Base-by-base conservation (phyloP, 1,140 invertebrate species). In the Drosophila orena region DNA sequence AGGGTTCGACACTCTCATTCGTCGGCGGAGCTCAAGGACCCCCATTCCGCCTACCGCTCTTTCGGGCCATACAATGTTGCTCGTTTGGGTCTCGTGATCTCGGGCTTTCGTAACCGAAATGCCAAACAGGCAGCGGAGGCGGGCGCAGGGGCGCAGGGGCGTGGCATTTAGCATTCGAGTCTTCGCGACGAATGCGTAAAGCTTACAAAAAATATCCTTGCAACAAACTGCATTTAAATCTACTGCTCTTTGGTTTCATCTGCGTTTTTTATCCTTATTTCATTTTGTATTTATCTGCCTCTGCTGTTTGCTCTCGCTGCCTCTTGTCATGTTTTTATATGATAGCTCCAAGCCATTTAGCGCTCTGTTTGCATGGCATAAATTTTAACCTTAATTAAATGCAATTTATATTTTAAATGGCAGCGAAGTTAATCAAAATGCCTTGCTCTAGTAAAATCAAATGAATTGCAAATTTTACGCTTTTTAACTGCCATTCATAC, bases 51-150 rank as follows among this genome's bases (percentile, higher is more conserved):
- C 50, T 64, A 14, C 46, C 52, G 46, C 43, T 47, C 49, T 35
- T 35, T 35, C 49, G 68, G 73, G 61, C 70, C 70, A 88, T 83
- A 88, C 83, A 88, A 88, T 79, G 83, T 88, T 88, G 83, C 79
- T 88, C 83, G 83, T 79, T 57, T 79, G 64, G 53, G 60, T 58
- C 83, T 81, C 80, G 79, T 83, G 53, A 60, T 56, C 69, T 56
- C 74, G 62, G 65, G 62, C 71, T 69, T 69, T 88, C 81, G 83
- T 83, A 71, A 86, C 44, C 81, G 73, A 70, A 69, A 58, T 64
- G 62, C 65, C 50, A 66, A 46, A 40, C 10, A 6, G 4, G 6
- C 11, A 24, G 30, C 37, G 5, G 4, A n/a, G 8, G 44, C 17
- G 38, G 17, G 43, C 54, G 57, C 52, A 30, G 24, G 24, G n/a